Percentiles rank a stretch among this genome's conserved stretches.
Conservation (phyloP, 2,797 vertebrate species). For the Pipistrellus kuhlii region DNA sequence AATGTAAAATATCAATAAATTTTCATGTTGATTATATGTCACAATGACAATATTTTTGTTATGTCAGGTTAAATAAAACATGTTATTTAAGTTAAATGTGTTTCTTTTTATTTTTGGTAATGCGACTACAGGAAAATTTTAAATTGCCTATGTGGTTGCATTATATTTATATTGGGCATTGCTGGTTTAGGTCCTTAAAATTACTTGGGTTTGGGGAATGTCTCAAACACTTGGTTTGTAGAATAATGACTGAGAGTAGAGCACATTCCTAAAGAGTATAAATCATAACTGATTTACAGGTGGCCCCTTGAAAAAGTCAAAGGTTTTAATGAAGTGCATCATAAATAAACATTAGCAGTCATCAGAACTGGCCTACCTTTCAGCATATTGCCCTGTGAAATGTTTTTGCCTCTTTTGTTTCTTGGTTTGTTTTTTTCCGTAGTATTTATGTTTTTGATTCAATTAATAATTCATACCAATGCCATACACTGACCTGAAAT, state of each 20-base stretch:
- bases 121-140: constrained; percentile 5
- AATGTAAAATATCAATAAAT: constrained; percentile 3
- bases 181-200: neutral
- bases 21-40: neutral
- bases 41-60: neutral
- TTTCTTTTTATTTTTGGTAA: constrained; percentile 30
- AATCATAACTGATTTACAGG: constrained; percentile 36
- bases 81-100: neutral
- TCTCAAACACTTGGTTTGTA: constrained; percentile 20
- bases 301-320: constrained; percentile 20
- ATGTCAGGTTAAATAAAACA: neutral
- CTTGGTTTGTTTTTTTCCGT: neutral
- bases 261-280: neutral
- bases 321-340: constrained; percentile 48
- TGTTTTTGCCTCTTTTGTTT: constrained; percentile 27
- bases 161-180: neutral
- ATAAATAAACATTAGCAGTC: constrained; percentile 21
- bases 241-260: neutral
- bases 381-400: neutral
- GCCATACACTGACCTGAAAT: constrained; percentile 7
- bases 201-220: neutral
- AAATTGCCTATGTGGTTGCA: neutral
- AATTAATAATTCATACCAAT: constrained; percentile 44
- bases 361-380: constrained; percentile 7
- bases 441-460: constrained; percentile 37